Evolutionary conservation across 2,888 invertebrate species (phyloP).

Genomic region (Acanthococcus lagerstroemiae): DNA sequence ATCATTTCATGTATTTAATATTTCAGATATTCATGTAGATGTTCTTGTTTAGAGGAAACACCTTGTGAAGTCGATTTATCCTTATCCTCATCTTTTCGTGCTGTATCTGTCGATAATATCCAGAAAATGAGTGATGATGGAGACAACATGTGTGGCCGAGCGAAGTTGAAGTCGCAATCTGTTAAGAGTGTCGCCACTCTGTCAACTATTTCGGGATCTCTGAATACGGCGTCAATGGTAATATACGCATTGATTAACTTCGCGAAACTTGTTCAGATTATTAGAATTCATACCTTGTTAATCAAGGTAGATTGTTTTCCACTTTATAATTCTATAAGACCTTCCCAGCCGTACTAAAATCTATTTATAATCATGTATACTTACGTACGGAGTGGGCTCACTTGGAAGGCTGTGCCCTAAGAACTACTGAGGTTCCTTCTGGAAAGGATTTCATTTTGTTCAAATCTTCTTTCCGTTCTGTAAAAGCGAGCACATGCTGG

Average conservation of each 20-base stretch:
- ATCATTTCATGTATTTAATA: not conserved
- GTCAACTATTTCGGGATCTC: slow-evolving; percentile 3
- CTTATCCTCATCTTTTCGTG: slow-evolving; percentile 1
- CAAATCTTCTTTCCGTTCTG: no score
- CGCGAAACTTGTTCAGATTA: not conserved
- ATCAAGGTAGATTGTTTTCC: no score
- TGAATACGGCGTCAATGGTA: slow-evolving; percentile 8
- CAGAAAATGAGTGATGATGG: not conserved
- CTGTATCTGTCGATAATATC: slow-evolving; percentile 24
- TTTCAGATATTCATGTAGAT: not conserved
- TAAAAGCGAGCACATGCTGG: no score
- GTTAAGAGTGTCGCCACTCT: slow-evolving; percentile 6
- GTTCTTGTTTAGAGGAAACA: slow-evolving; percentile 4
- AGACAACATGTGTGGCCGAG: not conserved
- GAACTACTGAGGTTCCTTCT: no score
- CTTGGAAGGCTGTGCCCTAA: no score
- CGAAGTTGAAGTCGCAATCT: not conserved
- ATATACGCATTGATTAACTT: not conserved
- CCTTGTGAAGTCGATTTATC: not conserved
- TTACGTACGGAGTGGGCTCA: no score
- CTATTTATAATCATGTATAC: no score
- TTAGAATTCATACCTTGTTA: no score
- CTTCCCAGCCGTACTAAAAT: no score
- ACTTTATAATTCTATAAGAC: no score
- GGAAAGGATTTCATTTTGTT: no score